Evolutionary conservation across 2,113 vertebrate species (phyloP), one percentile per base, ranked within the genome.

Genomic region (Brachirus orientalis): DNA sequence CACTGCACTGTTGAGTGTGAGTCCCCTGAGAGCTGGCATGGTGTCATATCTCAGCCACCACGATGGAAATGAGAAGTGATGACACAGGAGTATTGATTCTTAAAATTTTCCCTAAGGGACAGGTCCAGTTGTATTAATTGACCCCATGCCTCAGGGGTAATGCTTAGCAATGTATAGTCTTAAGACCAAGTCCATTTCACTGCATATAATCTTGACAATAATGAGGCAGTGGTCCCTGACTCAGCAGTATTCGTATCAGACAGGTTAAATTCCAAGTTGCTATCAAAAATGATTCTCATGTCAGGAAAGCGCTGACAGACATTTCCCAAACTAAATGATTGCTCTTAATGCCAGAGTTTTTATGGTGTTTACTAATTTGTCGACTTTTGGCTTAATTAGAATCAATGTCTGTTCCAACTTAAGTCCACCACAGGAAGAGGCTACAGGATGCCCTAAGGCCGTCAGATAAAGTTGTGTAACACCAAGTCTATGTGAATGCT

Each of bases 221-320:
- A 82, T 82, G 66, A 61, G 75, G 51, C 19, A 45, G 69, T 72
- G 60, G 86, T 83, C 72, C 71, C 89, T 87, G 87, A 90, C 72
- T 77, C 69, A 85, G 86, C 88, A 82, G 64, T 89, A 90, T 91
- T 92, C 67, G 89, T 71, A 90, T 83, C 55, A 74, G 70, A 69
- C 40, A 44, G 18, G 48, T 82, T 85, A 78, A 76, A 16, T 61
- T 53, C 43, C 14, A 20, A 51, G 75, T 41, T 46, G 55, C 71
- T 54, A 53, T 71, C 45, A 40, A 60, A 55, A 72, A 70, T 68
- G 59, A 75, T 83, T 76, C 37, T 56, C 33, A 59, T 51, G 59
- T 67, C 56, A 58, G 53, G 43, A 86, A 86, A 81, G 71, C 67
- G 85, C 85, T 84, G 85, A 88, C 67, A 45, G 12, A 44, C 17